Conservation (phyloP, 2,888 invertebrate species). For the Tortricodes alternella region DNA sequence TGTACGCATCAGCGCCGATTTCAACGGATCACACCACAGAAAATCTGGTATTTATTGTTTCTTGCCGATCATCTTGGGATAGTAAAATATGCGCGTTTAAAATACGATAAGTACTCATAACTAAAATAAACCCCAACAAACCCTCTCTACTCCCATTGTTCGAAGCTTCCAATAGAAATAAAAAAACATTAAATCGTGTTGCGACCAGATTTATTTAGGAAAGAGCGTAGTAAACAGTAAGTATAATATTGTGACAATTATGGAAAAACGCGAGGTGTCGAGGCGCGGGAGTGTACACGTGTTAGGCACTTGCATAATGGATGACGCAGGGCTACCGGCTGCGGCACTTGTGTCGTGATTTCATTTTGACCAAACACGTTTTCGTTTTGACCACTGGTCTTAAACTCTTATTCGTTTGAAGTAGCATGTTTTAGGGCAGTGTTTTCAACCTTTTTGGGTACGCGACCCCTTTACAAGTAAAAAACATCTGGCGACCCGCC, state of each 20-base stretch:
- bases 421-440: no score
- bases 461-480: no score
- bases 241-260: constrained; percentile 73
- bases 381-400: no score
- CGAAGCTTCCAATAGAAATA: constrained; percentile 17
- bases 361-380: neutral
- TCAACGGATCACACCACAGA: no score
- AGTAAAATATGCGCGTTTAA: neutral
- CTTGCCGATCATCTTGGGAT: neutral
- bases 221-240: constrained; percentile 52
- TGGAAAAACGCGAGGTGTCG: constrained; percentile 72
- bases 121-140: constrained; percentile 9
- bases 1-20: no score
- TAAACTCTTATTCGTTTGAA: no score
- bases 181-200: constrained; percentile 24
- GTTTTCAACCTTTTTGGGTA: no score
- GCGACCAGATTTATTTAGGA: constrained; percentile 40
- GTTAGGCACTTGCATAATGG: constrained; percentile 75
- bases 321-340: constrained; percentile 57
- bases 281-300: constrained; percentile 66
- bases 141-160: constrained; percentile 22
- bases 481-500: no score
- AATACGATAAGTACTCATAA: constrained; percentile 14
- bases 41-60: no score
- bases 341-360: neutral